These are phyloP conservation scores for Ennomos fuscantarius DNA, from an alignment of 2,888 invertebrate genomes.

Conservation along the genomic window DNA sequence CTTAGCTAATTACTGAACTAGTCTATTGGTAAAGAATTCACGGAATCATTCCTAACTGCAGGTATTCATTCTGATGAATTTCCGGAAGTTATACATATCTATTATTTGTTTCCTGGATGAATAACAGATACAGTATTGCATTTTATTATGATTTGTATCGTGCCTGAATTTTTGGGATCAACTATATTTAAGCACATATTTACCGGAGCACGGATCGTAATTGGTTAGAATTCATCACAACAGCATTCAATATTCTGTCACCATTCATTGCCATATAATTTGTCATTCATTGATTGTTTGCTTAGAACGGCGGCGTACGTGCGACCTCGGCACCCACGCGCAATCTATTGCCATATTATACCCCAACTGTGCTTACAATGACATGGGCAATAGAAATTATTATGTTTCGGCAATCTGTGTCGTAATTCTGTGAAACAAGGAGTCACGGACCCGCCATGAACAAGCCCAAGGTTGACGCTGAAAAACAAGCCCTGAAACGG, in stretches of 20 bases:
- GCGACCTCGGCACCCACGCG: slow-evolving; percentile 67
- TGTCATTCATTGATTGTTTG: slow-evolving; percentile 74
- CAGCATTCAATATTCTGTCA: slow-evolving; percentile 32
- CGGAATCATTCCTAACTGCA: too few species aligned
- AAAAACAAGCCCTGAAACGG: slow-evolving; percentile 22
- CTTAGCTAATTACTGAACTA: too few species aligned
- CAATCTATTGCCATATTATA: slow-evolving; percentile 47
- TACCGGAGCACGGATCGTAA: slow-evolving; percentile 17
- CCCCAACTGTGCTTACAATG: slow-evolving; percentile 50
- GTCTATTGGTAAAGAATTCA: too few species aligned
- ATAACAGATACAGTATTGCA: too few species aligned
- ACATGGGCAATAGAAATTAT: slow-evolving; percentile 36
- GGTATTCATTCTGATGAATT: too few species aligned
- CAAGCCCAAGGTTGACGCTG: slow-evolving; percentile 25
- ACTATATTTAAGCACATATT: slow-evolving; percentile 1
- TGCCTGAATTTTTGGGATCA: background rate
- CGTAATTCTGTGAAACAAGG: slow-evolving; percentile 33
- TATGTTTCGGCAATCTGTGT: slow-evolving; percentile 35
- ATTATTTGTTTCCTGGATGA: too few species aligned
- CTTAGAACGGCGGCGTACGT: slow-evolving; percentile 54
- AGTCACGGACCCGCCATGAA: slow-evolving; percentile 23
- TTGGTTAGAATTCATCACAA: slow-evolving; percentile 29
- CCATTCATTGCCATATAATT: slow-evolving; percentile 51
- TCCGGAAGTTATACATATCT: too few species aligned
- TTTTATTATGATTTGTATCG: too few species aligned